A percentile compares a stretch with the other conserved stretches of the same genome.
phyloP scores from a whole-genome alignment of 1,140 invertebrate genomes.

The Leucophenga varia region DNA sequence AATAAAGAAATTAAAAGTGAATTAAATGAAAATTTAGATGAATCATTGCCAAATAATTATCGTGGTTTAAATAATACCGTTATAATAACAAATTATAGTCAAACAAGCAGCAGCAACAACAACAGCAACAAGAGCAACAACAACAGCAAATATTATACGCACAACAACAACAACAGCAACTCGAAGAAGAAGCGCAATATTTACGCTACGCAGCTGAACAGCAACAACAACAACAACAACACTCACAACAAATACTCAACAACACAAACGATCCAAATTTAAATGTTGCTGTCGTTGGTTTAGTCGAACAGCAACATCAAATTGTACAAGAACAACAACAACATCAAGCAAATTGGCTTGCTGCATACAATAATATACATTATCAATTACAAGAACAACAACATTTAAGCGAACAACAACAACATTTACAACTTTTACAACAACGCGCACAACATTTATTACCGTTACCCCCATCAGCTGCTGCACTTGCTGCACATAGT shows the following conservation, averaged over 20 bases:
- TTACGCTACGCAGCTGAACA: slow-evolving; percentile 19
- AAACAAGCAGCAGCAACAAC: slow-evolving; percentile 18
- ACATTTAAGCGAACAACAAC: slow-evolving; percentile 24
- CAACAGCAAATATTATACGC: neutral
- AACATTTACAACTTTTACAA: slow-evolving; percentile 19
- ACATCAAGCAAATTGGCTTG: neutral
- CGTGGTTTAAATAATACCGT: slow-evolving; percentile 40
- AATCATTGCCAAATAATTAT: slow-evolving; percentile 23
- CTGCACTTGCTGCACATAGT: slow-evolving; percentile 7
- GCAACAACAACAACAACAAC: slow-evolving; percentile 7
- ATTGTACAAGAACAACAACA: slow-evolving; percentile 2
- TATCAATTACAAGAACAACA: slow-evolving; percentile 1
- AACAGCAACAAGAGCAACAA: slow-evolving; percentile 10
- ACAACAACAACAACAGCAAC: slow-evolving; percentile 19
- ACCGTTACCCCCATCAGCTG: slow-evolving; percentile 15
- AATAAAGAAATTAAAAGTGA: slow-evolving; percentile 38
- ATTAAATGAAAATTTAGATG: slow-evolving; percentile 23
- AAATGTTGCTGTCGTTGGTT: slow-evolving; percentile 9
- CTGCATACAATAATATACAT: slow-evolving; percentile 13
- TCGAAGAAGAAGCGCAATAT: neutral
- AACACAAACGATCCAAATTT: slow-evolving; percentile 17
- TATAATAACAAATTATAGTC: slow-evolving; percentile 44
- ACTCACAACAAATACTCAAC: slow-evolving; percentile 16
- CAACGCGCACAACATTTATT: slow-evolving; percentile 12
- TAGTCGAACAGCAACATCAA: slow-evolving; percentile 10